Evolutionary conservation across 2,888 invertebrate species (phyloP), one percentile per base, ranked within the genome.

Genomic region (Drosophila subsilvestris): DNA sequence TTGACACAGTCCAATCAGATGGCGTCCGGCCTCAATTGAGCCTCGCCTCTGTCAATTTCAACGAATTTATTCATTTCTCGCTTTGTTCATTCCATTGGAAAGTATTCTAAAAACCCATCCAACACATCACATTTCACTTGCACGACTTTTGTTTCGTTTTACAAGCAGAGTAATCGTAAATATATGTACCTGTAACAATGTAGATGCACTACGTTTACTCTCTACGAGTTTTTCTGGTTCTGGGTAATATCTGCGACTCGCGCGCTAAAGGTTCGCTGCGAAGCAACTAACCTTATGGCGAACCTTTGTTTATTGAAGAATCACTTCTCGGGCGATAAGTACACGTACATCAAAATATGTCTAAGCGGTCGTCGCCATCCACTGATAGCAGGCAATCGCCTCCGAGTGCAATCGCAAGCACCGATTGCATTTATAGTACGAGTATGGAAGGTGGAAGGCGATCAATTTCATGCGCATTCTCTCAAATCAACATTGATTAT

Each of bases 11-110:
- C 51, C 29, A 54, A 18, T 17, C 44, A 20, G 37, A 44, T 42
- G 55, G 22, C 27, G 47, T 1, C 27, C n/a, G 14, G 14, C 18
- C 44, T 50, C 54, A 58, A 65, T 63, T 69, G 50, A 59, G 27
- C 44, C n/a, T 47, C 62, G 17, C 42, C 48, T 22, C 45, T 18
- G 32, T 7, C 55, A 45, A 55, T 62, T 58, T 53, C 42, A 66
- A 63, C 65, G 74, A 88, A 87, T 87, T 89, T 75, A 74, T 56
- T 48, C 80, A 77, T 89, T 74, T 74, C 66, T 75, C 81, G 68
- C 74, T 69, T 63, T 68, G 72, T 74, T 49, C 75, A 51, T 58
- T 69, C 55, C 58, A 61, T 67, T 37, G 25, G 51, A 62, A 66
- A 68, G 74, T 73, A 74, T 69, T 43, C 55, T 37, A 27, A 6